Percentiles rank a stretch among this genome's conserved stretches.
Conservation (phyloP, 2,797 vertebrate species). For the Microhierax caerulescens region DNA sequence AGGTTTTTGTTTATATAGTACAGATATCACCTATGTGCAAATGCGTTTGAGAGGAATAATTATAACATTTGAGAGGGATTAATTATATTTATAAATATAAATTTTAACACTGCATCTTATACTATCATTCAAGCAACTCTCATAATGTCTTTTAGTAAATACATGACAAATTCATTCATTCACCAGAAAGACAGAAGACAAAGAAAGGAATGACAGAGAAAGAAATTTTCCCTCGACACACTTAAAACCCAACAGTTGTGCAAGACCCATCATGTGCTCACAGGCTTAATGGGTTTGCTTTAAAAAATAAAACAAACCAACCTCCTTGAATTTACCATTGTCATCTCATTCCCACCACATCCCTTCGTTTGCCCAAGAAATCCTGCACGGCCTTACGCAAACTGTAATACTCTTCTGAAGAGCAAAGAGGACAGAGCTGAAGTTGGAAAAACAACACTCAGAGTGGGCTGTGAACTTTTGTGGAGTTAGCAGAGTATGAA, state of each 20-base stretch:
- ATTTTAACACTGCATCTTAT: background rate
- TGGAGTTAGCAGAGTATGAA: accelerated
- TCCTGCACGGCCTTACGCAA: background rate
- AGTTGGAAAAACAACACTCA: background rate
- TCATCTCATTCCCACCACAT: background rate
- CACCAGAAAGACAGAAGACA: background rate
- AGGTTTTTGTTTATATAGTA: background rate
- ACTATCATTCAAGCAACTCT: background rate
- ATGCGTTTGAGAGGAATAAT: background rate
- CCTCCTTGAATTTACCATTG: background rate
- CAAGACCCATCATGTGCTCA: background rate
- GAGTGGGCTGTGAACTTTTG: background rate
- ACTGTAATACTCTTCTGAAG: accelerated
- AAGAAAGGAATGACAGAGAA: background rate
- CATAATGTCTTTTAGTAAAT: background rate
- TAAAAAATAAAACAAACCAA: background rate
- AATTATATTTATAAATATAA: too few relatives aligned
- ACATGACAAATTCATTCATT: background rate
- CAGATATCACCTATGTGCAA: background rate
- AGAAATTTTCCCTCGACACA: background rate
- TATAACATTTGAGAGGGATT: background rate
- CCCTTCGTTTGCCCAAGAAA: background rate
- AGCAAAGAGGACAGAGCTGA: background rate
- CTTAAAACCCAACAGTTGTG: background rate
- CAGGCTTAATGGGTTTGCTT: background rate